Evolutionary conservation across 2,888 invertebrate species (phyloP).

Genomic region (Drosophila subsilvestris): DNA sequence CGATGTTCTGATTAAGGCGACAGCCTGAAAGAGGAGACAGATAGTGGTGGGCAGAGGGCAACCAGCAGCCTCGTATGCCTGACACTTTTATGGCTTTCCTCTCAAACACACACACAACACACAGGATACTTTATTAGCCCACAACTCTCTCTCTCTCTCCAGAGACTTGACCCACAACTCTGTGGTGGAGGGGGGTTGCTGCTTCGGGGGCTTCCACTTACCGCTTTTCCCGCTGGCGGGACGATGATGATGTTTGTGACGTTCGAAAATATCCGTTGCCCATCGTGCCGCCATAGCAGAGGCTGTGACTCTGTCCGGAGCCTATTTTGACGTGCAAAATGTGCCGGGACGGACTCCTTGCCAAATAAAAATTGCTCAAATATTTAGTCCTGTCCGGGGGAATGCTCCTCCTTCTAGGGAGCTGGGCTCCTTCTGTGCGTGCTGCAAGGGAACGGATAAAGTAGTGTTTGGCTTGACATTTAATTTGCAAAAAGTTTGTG

Average conservation of each 20-base stretch:
- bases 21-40: not conserved
- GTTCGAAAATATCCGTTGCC: constrained; percentile 84
- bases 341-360: constrained; percentile 58
- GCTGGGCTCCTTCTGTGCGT: not conserved
- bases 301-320: constrained; percentile 85
- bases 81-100: constrained; percentile 59
- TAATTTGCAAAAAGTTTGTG: constrained; percentile 51
- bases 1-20: constrained; percentile 62
- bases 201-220: constrained; percentile 74
- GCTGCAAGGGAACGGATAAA: constrained; percentile 55
- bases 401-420: not conserved
- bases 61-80: constrained; percentile 11
- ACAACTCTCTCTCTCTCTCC: constrained; percentile 13
- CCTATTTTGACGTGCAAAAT: constrained; percentile 85
- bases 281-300: constrained; percentile 85
- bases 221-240: constrained; percentile 85
- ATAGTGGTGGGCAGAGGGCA: too few relatives aligned
- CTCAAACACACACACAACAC: constrained; percentile 11
- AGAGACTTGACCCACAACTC: constrained; percentile 23
- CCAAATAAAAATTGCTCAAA: constrained; percentile 16
- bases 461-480: constrained; percentile 27
- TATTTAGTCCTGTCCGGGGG: constrained; percentile 8
- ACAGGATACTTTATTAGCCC: constrained; percentile 54
- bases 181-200: not conserved
- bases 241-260: constrained; percentile 82